Evolutionary conservation across 2,113 vertebrate genomes (phyloP).

Genomic region (Dasyprocta punctata): DNA sequence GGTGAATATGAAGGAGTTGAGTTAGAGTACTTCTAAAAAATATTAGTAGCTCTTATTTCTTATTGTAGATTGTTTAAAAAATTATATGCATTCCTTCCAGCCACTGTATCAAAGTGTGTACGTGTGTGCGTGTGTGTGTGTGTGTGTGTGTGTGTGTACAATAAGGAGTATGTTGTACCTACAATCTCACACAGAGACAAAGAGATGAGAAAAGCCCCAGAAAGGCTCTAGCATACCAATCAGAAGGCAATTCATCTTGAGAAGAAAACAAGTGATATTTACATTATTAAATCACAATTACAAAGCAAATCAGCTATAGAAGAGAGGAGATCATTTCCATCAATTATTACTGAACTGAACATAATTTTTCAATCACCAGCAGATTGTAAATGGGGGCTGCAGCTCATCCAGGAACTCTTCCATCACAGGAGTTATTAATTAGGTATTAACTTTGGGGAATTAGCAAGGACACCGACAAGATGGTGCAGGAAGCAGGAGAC

Average conservation of each 20-base stretch:
- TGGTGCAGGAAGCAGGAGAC: neutral
- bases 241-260: conserved; percentile 80
- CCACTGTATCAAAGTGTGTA: neutral
- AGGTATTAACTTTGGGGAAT: conserved; percentile 82
- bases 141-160: neutral
- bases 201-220: conserved; percentile 31
- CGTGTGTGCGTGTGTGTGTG: neutral
- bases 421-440: conserved; percentile 80
- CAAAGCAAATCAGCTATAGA: conserved; percentile 83
- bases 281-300: conserved; percentile 86
- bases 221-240: conserved; percentile 67
- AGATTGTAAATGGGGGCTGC: conserved; percentile 78
- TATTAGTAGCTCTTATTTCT: neutral
- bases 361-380: conserved; percentile 84
- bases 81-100: neutral
- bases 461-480: conserved; percentile 71
- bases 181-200: neutral
- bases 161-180: neutral
- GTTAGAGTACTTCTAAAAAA: neutral
- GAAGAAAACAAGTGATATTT: conserved; percentile 85
- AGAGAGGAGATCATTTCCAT: conserved; percentile 81
- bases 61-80: conserved; percentile 4
- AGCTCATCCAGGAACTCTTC: conserved; percentile 77
- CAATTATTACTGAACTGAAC: conserved; percentile 86
- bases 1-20: neutral